A percentile compares a stretch with the other conserved stretches of the same genome.
These are phyloP conservation scores for Tachysurus fulvidraco DNA, from an alignment of 2,113 vertebrate genomes.

Conservation along the genomic window DNA sequence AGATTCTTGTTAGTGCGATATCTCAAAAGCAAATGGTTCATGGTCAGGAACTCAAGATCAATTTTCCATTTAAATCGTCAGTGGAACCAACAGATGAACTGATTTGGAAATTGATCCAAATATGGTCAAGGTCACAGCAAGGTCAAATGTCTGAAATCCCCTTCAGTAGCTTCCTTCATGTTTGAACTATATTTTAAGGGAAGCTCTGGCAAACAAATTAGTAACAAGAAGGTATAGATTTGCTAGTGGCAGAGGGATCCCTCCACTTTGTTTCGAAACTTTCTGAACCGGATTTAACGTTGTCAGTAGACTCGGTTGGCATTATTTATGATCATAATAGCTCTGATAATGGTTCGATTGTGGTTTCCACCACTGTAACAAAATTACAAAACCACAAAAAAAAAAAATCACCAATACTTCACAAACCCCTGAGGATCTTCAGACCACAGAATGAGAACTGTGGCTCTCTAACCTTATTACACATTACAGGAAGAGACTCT, in stretches of 20 bases:
- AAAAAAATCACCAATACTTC: neutral
- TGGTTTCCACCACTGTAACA: neutral
- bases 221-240: neutral
- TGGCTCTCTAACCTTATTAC: slow-evolving; percentile 15
- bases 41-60: neutral
- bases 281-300: neutral
- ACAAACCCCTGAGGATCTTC: neutral
- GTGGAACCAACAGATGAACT: neutral
- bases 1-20: neutral
- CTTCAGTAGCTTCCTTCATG: neutral
- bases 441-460: neutral
- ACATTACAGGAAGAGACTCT: neutral
- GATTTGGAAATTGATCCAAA: neutral
- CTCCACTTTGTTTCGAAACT: neutral
- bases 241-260: neutral
- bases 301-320: neutral
- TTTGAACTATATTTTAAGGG: neutral
- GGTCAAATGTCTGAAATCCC: neutral
- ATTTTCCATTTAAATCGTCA: neutral
- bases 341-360: neutral
- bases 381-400: neutral
- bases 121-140: neutral
- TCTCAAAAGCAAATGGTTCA: neutral
- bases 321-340: slow-evolving; percentile 5
- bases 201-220: neutral